A percentile compares a stretch with the other conserved stretches of the same genome.
These are phyloP conservation scores for Drosophila littoralis DNA, from an alignment of 1,140 invertebrate genomes.

Conservation along the genomic window DNA sequence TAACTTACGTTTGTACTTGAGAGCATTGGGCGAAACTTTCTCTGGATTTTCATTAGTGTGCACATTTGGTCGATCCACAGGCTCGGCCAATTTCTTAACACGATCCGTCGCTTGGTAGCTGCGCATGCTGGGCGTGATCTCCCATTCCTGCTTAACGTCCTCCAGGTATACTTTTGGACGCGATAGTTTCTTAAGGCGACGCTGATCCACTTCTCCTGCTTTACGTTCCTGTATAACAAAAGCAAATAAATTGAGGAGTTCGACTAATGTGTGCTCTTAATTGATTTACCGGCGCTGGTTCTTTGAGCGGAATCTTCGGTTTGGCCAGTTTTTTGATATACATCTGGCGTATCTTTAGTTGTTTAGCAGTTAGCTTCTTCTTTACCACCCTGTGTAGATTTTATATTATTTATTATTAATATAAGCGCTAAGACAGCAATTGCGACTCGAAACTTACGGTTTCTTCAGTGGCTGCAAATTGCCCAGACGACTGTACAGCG, in stretches of 20 bases:
- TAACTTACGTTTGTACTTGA: constrained; percentile 68
- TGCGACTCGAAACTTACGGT: constrained; percentile 42
- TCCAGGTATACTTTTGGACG: constrained; percentile 44
- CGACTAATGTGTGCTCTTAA: background rate
- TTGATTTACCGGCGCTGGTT: constrained; percentile 52
- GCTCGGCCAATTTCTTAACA: constrained; percentile 51
- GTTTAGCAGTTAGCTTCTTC: constrained; percentile 51
- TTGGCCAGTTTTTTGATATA: constrained; percentile 51
- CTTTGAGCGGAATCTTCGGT: constrained; percentile 30
- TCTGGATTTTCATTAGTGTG: constrained; percentile 58
- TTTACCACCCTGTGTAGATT: constrained; percentile 43
- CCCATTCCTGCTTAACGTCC: constrained; percentile 56
- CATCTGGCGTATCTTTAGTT: constrained; percentile 30
- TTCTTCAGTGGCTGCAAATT: constrained; percentile 57
- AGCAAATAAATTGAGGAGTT: background rate
- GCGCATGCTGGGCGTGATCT: constrained; percentile 54
- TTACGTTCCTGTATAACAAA: constrained; percentile 40
- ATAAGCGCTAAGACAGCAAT: background rate
- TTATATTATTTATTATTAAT: background rate
- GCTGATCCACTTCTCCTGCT: constrained; percentile 15
- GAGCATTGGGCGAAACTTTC: constrained; percentile 55
- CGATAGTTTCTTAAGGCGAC: constrained; percentile 54
- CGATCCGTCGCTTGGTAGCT: constrained; percentile 56
- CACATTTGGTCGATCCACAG: constrained; percentile 40
- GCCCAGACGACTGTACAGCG: constrained; percentile 70